Percentiles rank a stretch among this genome's conserved stretches.
Conservation (phyloP, 2,888 invertebrate genomes). For the Copidosoma aretas region DNA sequence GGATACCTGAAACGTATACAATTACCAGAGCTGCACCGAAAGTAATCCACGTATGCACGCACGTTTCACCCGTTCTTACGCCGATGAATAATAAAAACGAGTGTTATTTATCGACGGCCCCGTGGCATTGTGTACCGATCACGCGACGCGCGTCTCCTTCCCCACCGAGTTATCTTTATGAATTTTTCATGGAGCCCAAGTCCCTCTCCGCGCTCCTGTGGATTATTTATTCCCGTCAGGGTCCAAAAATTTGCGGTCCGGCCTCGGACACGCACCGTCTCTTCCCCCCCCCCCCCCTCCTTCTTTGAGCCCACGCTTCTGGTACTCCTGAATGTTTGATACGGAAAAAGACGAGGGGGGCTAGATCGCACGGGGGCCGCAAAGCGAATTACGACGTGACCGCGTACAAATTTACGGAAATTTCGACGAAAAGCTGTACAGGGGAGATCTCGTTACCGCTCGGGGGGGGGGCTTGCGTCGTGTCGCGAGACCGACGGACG, state of each 20-base stretch:
- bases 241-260: slow-evolving; percentile 36
- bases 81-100: not conserved
- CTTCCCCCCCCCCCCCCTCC: not conserved
- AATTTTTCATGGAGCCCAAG: slow-evolving; percentile 25
- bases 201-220: slow-evolving; percentile 21
- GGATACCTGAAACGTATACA: too few relatives aligned
- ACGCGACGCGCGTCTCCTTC: not conserved
- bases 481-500: too few relatives aligned
- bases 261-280: slow-evolving; percentile 37
- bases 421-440: slow-evolving; percentile 27
- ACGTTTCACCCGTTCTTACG: not conserved
- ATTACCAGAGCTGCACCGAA: too few relatives aligned
- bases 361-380: slow-evolving; percentile 34
- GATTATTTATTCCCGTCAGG: slow-evolving; percentile 29
- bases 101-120: slow-evolving; percentile 26
- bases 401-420: slow-evolving; percentile 40
- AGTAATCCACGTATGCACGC: too few relatives aligned
- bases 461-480: too few relatives aligned
- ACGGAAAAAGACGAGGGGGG: slow-evolving; percentile 25
- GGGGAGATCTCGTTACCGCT: too few relatives aligned
- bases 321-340: slow-evolving; percentile 37
- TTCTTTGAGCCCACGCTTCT: too few relatives aligned
- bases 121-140: slow-evolving; percentile 15
- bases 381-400: slow-evolving; percentile 38
- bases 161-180: slow-evolving; percentile 25